Evolutionary conservation across 2,888 invertebrate genomes (phyloP).

Genomic region (Bombyx huttoni): DNA sequence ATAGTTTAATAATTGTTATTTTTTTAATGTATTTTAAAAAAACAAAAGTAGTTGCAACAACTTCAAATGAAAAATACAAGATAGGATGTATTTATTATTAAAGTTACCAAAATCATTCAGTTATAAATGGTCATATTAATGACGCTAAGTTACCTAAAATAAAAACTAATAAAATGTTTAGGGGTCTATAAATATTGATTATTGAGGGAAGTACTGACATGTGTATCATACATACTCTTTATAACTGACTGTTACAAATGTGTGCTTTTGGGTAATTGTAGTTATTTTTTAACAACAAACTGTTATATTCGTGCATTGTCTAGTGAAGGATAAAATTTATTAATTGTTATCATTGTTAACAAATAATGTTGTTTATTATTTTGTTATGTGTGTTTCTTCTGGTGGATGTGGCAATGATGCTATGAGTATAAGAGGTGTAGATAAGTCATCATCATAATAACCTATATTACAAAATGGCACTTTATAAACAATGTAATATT

Average conservation of each 20-base stretch:
- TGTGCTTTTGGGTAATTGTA: neutral
- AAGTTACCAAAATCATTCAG: neutral
- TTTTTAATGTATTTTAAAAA: neutral
- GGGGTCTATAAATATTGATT: neutral
- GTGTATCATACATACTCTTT: neutral
- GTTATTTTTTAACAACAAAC: slow-evolving; percentile 30
- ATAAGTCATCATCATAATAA: too few species aligned
- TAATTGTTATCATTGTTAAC: slow-evolving; percentile 66
- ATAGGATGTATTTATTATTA: neutral
- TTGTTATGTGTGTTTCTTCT: slow-evolving; percentile 60
- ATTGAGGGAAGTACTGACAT: neutral
- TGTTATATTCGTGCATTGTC: slow-evolving; percentile 57
- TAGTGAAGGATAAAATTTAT: slow-evolving; percentile 58
- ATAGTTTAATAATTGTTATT: neutral
- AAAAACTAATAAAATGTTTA: neutral
- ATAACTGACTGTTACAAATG: neutral
- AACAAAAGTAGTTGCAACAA: neutral
- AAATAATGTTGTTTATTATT: slow-evolving; percentile 65
- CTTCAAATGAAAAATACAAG: neutral
- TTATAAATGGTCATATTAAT: neutral
- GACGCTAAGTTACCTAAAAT: neutral
- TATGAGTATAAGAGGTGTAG: too few species aligned
- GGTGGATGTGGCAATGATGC: slow-evolving; percentile 15
- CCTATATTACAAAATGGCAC: too few species aligned
- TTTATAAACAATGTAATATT: too few species aligned